Percentiles rank a stretch among this genome's conserved stretches.
phyloP scores from a whole-genome alignment of 2,113 vertebrate genomes.

The Channa maculata region DNA sequence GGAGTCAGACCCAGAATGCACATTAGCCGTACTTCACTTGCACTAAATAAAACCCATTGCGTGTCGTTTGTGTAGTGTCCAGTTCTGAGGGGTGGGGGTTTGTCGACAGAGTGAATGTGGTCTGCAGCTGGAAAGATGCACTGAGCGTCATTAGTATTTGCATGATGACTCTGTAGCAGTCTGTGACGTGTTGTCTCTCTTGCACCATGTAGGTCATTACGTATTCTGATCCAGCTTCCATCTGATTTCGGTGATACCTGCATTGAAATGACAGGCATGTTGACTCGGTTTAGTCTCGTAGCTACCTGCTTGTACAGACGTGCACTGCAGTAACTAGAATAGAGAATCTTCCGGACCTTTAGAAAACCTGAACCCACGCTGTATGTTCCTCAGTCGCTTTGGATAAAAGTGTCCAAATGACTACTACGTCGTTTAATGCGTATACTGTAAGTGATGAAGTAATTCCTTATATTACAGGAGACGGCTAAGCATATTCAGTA shows the following conservation, averaged over 20 bases:
- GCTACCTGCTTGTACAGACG: conserved; percentile 74
- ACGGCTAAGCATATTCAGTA: too few relatives aligned
- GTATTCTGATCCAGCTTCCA: conserved; percentile 32
- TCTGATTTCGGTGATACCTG: conserved; percentile 31
- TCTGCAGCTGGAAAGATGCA: not conserved
- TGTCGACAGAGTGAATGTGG: not conserved
- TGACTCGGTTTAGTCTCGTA: conserved; percentile 48
- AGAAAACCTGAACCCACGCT: too few relatives aligned
- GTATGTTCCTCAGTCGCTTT: too few relatives aligned
- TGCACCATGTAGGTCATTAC: not conserved
- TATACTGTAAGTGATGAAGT: too few relatives aligned
- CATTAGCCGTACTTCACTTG: conserved; percentile 3
- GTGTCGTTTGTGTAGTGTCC: conserved; percentile 4
- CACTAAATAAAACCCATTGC: conserved; percentile 5
- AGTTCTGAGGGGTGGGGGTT: not conserved
- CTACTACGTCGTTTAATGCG: too few relatives aligned
- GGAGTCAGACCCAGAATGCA: conserved; percentile 21
- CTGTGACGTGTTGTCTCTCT: not conserved
- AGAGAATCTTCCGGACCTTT: not conserved
- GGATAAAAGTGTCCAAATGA: too few relatives aligned
- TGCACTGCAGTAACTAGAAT: conserved; percentile 76
- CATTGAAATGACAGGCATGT: conserved; percentile 34
- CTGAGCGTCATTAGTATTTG: not conserved
- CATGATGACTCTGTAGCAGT: too few relatives aligned
- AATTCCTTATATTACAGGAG: too few relatives aligned